phyloP scores from a whole-genome alignment of 2,797 vertebrate species.

The Trachops cirrhosus region DNA sequence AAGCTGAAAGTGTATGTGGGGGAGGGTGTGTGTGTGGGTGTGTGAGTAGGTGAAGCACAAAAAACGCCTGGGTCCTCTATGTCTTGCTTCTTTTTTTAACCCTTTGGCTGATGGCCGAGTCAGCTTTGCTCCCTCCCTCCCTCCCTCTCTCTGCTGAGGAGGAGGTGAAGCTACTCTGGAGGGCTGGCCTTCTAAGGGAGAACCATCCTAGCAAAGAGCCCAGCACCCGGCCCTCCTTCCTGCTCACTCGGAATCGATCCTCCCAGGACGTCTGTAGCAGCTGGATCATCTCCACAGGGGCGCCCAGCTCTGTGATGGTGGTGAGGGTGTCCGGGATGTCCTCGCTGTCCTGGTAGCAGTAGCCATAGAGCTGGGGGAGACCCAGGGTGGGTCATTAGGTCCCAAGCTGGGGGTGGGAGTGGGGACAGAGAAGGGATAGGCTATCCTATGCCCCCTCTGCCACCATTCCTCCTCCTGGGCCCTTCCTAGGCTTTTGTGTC shows the following conservation, averaged over 20 bases:
- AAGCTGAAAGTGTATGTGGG: background rate
- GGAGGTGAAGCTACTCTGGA: background rate
- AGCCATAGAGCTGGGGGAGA: conserved; percentile 88
- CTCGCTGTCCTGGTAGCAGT: conserved; percentile 92
- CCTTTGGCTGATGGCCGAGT: conserved; percentile 5
- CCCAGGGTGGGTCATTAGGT: conserved; percentile 55
- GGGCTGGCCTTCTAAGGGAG: conserved; percentile 55
- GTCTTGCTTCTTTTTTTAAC: conserved; percentile 47
- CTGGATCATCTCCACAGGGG: conserved; percentile 93
- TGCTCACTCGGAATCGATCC: conserved; percentile 91
- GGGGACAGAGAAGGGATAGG: background rate
- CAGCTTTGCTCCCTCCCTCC: conserved; percentile 5
- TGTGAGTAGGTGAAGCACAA: background rate
- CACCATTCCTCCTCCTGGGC: background rate
- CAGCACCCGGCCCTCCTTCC: background rate
- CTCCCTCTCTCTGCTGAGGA: background rate
- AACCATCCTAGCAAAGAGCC: background rate
- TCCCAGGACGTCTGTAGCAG: conserved; percentile 93
- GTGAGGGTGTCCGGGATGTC: conserved; percentile 91
- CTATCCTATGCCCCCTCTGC: background rate
- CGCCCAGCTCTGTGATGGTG: conserved; percentile 92
- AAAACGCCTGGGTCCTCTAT: background rate
- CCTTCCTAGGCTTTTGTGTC: background rate
- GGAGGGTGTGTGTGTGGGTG: background rate
- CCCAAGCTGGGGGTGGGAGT: background rate